These are phyloP conservation scores for Antheraea assamensis DNA, from an alignment of 2,888 invertebrate genomes.

Conservation along the genomic window DNA sequence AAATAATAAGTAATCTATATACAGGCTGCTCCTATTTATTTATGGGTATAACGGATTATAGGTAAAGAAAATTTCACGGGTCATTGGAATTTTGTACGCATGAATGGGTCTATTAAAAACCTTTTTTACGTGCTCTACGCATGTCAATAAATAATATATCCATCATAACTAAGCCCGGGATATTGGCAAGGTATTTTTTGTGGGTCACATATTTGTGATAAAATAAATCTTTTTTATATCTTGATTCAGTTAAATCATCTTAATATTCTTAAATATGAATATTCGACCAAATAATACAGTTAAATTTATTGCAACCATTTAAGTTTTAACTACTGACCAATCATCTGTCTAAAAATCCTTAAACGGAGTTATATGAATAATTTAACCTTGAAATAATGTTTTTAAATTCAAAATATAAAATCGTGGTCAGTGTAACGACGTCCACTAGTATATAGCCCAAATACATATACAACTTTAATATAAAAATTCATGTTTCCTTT, in stretches of 20 bases:
- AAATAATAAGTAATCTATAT: not conserved
- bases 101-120: conserved; percentile 20
- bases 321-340: no score
- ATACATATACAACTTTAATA: no score
- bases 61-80: conserved; percentile 31
- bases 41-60: conserved; percentile 19
- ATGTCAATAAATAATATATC: conserved; percentile 14
- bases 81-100: conserved; percentile 28
- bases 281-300: not conserved
- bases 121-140: conserved; percentile 16
- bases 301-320: not conserved
- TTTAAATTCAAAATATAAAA: not conserved
- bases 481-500: no score
- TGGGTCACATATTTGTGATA: not conserved
- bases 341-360: not conserved
- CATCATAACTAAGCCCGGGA: not conserved
- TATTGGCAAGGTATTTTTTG: not conserved
- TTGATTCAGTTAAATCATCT: not conserved
- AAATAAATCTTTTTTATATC: not conserved
- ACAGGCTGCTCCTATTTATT: conserved; percentile 20
- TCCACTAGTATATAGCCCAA: no score
- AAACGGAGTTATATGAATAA: not conserved
- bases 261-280: not conserved
- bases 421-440: no score
- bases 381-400: not conserved